These are phyloP conservation scores for Pogonocherus hispidulus DNA, from an alignment of 2,888 invertebrate genomes.

Conservation along the genomic window DNA sequence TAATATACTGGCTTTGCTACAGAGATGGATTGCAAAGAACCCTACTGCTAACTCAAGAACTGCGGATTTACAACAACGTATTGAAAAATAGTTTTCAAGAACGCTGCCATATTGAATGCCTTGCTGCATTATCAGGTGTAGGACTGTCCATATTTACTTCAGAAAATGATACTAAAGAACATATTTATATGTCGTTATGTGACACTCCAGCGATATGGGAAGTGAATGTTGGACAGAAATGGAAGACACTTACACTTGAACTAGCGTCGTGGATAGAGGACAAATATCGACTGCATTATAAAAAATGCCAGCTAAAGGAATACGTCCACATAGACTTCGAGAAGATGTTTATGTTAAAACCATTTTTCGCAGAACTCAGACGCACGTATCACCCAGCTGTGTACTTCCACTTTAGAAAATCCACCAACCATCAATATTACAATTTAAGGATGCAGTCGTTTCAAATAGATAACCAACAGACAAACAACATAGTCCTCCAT, in stretches of 20 bases:
- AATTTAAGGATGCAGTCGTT: constrained; percentile 78
- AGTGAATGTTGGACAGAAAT: constrained; percentile 82
- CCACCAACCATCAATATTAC: constrained; percentile 77
- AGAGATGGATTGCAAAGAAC: constrained; percentile 82
- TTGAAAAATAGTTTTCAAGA: constrained; percentile 76
- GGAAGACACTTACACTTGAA: constrained; percentile 84
- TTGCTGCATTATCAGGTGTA: constrained; percentile 78
- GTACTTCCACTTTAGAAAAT: constrained; percentile 81
- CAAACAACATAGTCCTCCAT: constrained; percentile 60
- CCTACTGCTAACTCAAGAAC: constrained; percentile 82
- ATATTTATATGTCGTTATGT: constrained; percentile 77
- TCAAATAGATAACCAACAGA: constrained; percentile 79
- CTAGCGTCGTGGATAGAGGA: constrained; percentile 87
- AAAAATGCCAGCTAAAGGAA: constrained; percentile 82
- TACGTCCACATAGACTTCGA: constrained; percentile 85
- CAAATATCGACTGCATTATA: constrained; percentile 78
- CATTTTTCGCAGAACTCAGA: constrained; percentile 84
- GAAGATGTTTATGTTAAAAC: constrained; percentile 90
- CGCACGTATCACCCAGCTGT: constrained; percentile 82
- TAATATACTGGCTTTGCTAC: constrained; percentile 86
- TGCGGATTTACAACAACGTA: constrained; percentile 77
- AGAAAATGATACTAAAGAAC: constrained; percentile 71
- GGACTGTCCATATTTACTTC: constrained; percentile 74
- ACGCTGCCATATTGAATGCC: constrained; percentile 77
- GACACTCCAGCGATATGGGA: constrained; percentile 86